Evolutionary conservation across 2,888 invertebrate species (phyloP).

Genomic region (Notocelia uddmanniana): DNA sequence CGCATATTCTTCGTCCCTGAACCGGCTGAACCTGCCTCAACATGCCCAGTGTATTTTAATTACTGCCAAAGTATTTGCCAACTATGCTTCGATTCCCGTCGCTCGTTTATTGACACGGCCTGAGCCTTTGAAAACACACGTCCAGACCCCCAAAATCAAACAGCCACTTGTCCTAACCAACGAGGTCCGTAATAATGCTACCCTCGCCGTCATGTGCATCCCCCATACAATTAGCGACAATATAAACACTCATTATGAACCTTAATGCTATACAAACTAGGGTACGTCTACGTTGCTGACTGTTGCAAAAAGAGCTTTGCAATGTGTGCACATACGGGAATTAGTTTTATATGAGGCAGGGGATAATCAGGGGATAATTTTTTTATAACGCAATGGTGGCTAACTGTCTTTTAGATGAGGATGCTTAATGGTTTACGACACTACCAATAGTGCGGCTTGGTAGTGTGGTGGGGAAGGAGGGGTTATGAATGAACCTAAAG

Average conservation of each 20-base stretch:
- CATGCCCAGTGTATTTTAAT: slow-evolving; percentile 22
- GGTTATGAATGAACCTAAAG: too few relatives aligned
- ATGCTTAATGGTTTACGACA: not conserved
- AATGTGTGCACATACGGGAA: slow-evolving; percentile 43
- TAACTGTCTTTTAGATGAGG: not conserved
- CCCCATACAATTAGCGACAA: slow-evolving; percentile 64
- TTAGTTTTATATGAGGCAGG: slow-evolving; percentile 41
- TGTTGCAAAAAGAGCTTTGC: slow-evolving; percentile 34
- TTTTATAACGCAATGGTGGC: not conserved
- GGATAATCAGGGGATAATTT: slow-evolving; percentile 25
- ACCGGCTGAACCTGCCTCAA: slow-evolving; percentile 4
- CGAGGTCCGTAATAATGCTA: slow-evolving; percentile 48
- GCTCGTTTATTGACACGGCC: slow-evolving; percentile 16
- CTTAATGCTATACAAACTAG: slow-evolving; percentile 32
- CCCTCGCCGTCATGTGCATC: slow-evolving; percentile 66
- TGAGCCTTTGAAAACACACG: slow-evolving; percentile 34
- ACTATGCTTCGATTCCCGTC: not conserved
- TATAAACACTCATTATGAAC: slow-evolving; percentile 37
- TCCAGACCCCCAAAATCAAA: slow-evolving; percentile 41
- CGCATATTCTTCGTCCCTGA: not conserved
- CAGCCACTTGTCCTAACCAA: slow-evolving; percentile 42
- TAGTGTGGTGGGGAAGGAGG: too few relatives aligned
- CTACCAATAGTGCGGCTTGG: too few relatives aligned
- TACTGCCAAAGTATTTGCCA: slow-evolving; percentile 18
- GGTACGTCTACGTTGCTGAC: slow-evolving; percentile 34